Evolutionary conservation across 2,113 vertebrate species (phyloP).

Genomic region (Suncus etruscus): DNA sequence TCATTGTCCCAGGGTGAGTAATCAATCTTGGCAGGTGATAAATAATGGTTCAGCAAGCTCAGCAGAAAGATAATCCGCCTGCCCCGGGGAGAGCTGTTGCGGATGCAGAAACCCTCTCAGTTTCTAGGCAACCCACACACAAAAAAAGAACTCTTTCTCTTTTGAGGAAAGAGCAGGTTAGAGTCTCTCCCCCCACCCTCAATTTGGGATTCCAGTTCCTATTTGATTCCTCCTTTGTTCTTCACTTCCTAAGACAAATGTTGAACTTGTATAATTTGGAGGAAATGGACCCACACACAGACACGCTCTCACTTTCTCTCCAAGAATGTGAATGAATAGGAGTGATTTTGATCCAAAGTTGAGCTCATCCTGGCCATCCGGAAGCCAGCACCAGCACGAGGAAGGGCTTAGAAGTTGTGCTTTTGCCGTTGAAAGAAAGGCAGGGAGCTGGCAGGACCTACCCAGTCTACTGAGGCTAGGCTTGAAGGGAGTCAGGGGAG

Average conservation of each 20-base stretch:
- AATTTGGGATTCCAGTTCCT: conserved; percentile 69
- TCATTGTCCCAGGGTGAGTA: conserved; percentile 88
- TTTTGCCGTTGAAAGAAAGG: neutral
- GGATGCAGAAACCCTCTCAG: conserved; percentile 81
- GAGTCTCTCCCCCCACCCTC: conserved; percentile 68
- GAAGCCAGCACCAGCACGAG: neutral
- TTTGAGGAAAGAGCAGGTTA: conserved; percentile 85
- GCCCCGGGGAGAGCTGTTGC: conserved; percentile 82
- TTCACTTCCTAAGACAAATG: conserved; percentile 76
- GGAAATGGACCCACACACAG: neutral
- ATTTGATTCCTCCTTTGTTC: conserved; percentile 78
- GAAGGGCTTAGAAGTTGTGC: conserved; percentile 10
- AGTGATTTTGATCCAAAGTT: conserved; percentile 26
- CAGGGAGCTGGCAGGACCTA: neutral
- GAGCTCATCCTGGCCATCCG: neutral
- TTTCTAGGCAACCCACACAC: conserved; percentile 84
- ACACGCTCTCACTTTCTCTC: neutral
- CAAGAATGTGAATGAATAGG: conserved; percentile 23
- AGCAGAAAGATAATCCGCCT: conserved; percentile 88
- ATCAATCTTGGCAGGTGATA: conserved; percentile 90
- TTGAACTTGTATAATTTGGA: conserved; percentile 70
- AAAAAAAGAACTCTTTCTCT: conserved; percentile 84
- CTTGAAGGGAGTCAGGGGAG: neutral
- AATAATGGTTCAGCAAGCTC: conserved; percentile 89
- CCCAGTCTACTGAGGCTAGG: neutral